Evolutionary conservation across 2,888 invertebrate species (phyloP).

Genomic region (Sesamia inferens): DNA sequence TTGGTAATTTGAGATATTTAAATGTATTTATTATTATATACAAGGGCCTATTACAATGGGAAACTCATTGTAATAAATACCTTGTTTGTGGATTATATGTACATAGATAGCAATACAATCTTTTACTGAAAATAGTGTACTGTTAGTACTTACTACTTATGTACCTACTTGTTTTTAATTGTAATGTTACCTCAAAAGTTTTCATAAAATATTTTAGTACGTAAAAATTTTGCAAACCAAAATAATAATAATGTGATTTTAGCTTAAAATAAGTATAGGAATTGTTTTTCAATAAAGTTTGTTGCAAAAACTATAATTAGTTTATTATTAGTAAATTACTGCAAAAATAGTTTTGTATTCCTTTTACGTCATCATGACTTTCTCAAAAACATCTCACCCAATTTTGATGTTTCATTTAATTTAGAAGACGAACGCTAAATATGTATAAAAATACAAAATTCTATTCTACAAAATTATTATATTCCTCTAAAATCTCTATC

Average conservation of each 20-base stretch:
- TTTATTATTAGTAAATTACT: neutral
- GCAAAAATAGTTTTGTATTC: neutral
- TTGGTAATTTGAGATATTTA: no score
- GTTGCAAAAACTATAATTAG: slow-evolving; percentile 56
- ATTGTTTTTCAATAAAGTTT: slow-evolving; percentile 68
- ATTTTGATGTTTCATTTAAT: neutral
- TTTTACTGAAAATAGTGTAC: no score
- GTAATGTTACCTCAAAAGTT: slow-evolving; percentile 44
- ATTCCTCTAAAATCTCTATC: slow-evolving; percentile 70
- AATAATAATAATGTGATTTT: slow-evolving; percentile 67
- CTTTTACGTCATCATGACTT: neutral
- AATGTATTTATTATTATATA: neutral
- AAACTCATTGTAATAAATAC: no score
- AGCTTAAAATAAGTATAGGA: slow-evolving; percentile 38
- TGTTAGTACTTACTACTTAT: neutral
- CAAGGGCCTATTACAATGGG: no score
- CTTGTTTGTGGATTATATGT: no score
- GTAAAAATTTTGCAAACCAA: slow-evolving; percentile 55
- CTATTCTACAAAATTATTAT: slow-evolving; percentile 57
- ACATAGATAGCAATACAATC: neutral
- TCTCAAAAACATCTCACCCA: neutral
- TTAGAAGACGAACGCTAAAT: no score
- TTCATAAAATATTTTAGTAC: slow-evolving; percentile 20
- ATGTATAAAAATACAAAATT: neutral
- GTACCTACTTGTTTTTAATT: neutral